Evolutionary conservation across 1,140 invertebrate genomes (phyloP).

Genomic region (Rhyzopertha dominica): DNA sequence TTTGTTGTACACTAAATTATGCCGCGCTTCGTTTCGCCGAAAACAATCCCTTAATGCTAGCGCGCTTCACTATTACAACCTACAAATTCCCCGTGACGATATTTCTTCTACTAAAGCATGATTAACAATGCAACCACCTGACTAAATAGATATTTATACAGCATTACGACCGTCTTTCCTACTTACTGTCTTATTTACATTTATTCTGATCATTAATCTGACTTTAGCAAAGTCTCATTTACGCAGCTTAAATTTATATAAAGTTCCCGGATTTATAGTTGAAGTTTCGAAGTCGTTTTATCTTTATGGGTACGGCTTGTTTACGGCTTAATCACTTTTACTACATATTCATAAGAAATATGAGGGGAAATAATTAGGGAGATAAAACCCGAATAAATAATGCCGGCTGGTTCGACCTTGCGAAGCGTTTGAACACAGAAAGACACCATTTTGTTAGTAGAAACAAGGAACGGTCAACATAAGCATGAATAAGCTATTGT

Average conservation of each 20-base stretch:
- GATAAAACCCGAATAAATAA: too few relatives aligned
- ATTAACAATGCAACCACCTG: constrained; percentile 10
- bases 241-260: constrained; percentile 45
- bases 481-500: too few relatives aligned
- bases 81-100: too few relatives aligned
- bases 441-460: too few relatives aligned
- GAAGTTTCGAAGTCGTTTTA: constrained; percentile 43
- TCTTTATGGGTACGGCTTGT: constrained; percentile 42
- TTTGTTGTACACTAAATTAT: too few relatives aligned
- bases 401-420: too few relatives aligned
- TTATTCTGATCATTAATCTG: constrained; percentile 43
- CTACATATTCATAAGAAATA: constrained; percentile 38
- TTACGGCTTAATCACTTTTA: constrained; percentile 40
- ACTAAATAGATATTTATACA: constrained; percentile 20
- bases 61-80: too few relatives aligned
- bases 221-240: constrained; percentile 44
- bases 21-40: too few relatives aligned
- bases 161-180: constrained; percentile 16
- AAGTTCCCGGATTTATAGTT: constrained; percentile 45
- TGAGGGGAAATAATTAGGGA: constrained; percentile 15
- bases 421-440: too few relatives aligned
- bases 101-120: too few relatives aligned
- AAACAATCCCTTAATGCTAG: too few relatives aligned
- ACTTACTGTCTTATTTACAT: constrained; percentile 42
- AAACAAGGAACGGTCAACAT: too few relatives aligned